phyloP scores from a whole-genome alignment of 64 coral and sea anemone genomes.

The Porites lutea region DNA sequence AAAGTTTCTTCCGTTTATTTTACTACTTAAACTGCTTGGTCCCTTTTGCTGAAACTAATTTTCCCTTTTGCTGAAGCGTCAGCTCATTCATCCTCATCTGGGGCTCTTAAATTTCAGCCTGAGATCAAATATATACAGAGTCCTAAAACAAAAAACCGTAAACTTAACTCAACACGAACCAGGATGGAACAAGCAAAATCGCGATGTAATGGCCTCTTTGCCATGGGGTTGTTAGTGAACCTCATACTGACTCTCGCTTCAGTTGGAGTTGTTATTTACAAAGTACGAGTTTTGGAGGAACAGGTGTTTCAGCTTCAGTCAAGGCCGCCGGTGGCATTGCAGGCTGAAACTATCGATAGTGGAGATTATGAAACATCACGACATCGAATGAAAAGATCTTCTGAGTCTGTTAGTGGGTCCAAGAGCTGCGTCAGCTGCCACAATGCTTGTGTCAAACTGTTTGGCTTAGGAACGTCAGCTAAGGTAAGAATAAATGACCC shows the following conservation, averaged over 20 bases:
- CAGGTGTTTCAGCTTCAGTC: slow-evolving; percentile 21
- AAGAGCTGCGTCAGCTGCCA: slow-evolving; percentile 45
- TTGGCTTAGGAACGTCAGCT: slow-evolving; percentile 16
- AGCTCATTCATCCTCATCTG: too few relatives aligned
- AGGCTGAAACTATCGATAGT: not conserved
- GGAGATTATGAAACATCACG: not conserved
- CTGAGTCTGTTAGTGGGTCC: not conserved
- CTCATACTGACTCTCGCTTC: not conserved
- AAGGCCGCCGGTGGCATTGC: not conserved
- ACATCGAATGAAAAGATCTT: slow-evolving; percentile 29
- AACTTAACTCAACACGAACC: not conserved
- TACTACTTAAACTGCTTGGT: too few relatives aligned
- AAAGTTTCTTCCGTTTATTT: too few relatives aligned
- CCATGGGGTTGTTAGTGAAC: slow-evolving; percentile 26
- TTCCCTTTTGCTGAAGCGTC: too few relatives aligned
- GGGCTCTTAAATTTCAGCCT: too few relatives aligned
- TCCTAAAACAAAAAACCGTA: too few relatives aligned
- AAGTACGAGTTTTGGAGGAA: slow-evolving; percentile 25
- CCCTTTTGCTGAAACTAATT: too few relatives aligned
- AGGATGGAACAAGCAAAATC: slow-evolving; percentile 32
- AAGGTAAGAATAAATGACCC: slow-evolving; percentile 16
- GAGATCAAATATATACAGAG: too few relatives aligned
- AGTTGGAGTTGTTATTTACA: slow-evolving; percentile 52
- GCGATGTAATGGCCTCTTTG: slow-evolving; percentile 9
- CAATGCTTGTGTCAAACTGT: slow-evolving; percentile 38